phyloP scores from a whole-genome alignment of 2,888 invertebrate species.

The Limenitis camilla region DNA sequence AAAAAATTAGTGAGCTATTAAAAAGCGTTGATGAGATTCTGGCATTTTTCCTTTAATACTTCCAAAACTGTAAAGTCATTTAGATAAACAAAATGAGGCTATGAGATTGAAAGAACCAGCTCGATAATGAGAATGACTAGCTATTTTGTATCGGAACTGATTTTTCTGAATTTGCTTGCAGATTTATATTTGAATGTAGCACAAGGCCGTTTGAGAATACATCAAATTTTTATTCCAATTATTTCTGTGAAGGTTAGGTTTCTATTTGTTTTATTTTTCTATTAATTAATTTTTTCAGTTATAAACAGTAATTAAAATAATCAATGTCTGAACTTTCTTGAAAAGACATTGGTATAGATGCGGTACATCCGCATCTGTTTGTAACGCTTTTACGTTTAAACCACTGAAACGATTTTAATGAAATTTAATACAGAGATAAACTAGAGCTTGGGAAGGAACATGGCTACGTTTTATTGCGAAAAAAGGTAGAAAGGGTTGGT shows the following conservation, averaged over 20 bases:
- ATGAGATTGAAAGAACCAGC: constrained; percentile 12
- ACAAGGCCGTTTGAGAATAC: constrained; percentile 7
- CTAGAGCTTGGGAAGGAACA: no score
- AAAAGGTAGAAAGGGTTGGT: no score
- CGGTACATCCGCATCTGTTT: background rate
- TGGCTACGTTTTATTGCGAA: no score
- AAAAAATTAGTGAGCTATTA: constrained; percentile 4
- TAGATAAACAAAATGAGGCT: constrained; percentile 19
- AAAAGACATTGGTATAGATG: background rate
- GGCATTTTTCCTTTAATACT: constrained; percentile 12
- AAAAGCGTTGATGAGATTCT: constrained; percentile 10
- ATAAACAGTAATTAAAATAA: no score
- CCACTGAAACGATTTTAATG: background rate
- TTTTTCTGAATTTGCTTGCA: constrained; percentile 11
- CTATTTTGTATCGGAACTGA: constrained; percentile 3
- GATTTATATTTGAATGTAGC: constrained; percentile 4
- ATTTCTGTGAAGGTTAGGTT: constrained; percentile 3
- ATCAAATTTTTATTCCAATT: constrained; percentile 6
- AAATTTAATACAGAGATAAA: no score
- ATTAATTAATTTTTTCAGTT: background rate
- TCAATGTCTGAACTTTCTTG: no score
- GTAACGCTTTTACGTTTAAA: background rate
- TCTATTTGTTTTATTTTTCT: background rate
- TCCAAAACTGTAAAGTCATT: constrained; percentile 21
- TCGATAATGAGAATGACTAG: constrained; percentile 16